Percentiles rank a stretch among this genome's conserved stretches.
phyloP scores from a whole-genome alignment of 2,888 invertebrate genomes.

The Lithophane semibrunnea region DNA sequence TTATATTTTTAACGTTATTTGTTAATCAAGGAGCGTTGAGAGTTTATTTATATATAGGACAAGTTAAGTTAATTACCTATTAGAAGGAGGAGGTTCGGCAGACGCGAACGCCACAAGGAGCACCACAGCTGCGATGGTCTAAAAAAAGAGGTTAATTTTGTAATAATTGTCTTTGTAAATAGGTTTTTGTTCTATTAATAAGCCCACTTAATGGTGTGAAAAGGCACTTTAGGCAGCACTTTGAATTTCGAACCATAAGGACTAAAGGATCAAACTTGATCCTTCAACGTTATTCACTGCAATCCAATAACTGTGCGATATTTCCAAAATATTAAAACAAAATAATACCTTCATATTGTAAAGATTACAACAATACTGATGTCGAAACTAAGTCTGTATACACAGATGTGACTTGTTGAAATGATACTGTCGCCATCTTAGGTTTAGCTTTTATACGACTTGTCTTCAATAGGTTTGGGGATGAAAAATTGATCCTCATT shows the following conservation, averaged over 20 bases:
- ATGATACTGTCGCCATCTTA: conserved; percentile 70
- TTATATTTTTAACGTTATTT: no score
- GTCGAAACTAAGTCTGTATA: conserved; percentile 29
- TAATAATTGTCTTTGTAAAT: no score
- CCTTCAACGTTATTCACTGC: conserved; percentile 26
- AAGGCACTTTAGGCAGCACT: background rate
- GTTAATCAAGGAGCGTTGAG: no score
- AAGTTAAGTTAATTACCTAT: conserved; percentile 75
- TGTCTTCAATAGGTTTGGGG: conserved; percentile 75
- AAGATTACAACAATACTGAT: conserved; percentile 10
- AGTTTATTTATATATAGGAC: background rate
- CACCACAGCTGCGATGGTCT: conserved; percentile 73
- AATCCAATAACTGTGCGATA: conserved; percentile 39
- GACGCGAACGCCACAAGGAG: conserved; percentile 71
- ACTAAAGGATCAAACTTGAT: background rate
- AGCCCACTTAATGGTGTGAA: background rate
- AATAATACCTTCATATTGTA: conserved; percentile 70
- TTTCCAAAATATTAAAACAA: background rate
- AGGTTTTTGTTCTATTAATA: background rate
- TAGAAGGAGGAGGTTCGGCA: conserved; percentile 83
- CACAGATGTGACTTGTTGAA: conserved; percentile 39
- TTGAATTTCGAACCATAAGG: background rate
- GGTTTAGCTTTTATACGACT: conserved; percentile 80
- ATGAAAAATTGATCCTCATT: conserved; percentile 84
- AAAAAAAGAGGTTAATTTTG: conserved; percentile 62